Conservation (phyloP, 2,888 invertebrate species). For the Trissonchulus latispiculum region DNA sequence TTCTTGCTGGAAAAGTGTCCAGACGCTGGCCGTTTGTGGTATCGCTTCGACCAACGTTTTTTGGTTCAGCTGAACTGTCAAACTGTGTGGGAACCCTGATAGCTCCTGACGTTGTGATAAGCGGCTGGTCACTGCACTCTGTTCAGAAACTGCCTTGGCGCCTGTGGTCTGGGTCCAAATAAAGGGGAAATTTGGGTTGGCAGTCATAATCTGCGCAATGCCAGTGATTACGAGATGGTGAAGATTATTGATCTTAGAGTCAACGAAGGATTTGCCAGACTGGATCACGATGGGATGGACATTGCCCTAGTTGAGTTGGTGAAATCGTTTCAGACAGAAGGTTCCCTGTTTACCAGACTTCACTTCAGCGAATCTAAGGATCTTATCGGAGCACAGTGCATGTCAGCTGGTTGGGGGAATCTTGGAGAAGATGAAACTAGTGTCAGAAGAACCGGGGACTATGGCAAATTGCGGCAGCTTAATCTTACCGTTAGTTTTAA, state of each 20-base stretch:
- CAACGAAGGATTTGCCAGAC: neutral
- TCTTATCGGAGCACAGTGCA: no score
- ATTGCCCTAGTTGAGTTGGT: neutral
- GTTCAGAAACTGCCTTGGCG: neutral
- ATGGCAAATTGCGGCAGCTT: no score
- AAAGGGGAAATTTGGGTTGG: neutral
- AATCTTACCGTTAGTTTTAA: no score
- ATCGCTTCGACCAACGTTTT: neutral
- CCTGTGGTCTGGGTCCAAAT: neutral
- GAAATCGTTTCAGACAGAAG: neutral
- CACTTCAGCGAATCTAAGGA: no score
- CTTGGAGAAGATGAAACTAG: no score
- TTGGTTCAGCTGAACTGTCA: neutral
- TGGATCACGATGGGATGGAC: neutral
- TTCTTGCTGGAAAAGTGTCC: neutral
- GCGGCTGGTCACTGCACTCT: neutral
- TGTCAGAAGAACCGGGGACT: no score
- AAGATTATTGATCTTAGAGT: neutral
- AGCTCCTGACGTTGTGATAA: neutral
- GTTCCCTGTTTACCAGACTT: neutral
- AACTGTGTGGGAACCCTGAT: neutral
- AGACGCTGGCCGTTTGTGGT: neutral
- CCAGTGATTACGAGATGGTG: neutral
- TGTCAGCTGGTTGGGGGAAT: no score
- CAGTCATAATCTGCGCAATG: neutral